Evolutionary conservation across 2,888 invertebrate genomes (phyloP).

Genomic region (Thumatha senex): DNA sequence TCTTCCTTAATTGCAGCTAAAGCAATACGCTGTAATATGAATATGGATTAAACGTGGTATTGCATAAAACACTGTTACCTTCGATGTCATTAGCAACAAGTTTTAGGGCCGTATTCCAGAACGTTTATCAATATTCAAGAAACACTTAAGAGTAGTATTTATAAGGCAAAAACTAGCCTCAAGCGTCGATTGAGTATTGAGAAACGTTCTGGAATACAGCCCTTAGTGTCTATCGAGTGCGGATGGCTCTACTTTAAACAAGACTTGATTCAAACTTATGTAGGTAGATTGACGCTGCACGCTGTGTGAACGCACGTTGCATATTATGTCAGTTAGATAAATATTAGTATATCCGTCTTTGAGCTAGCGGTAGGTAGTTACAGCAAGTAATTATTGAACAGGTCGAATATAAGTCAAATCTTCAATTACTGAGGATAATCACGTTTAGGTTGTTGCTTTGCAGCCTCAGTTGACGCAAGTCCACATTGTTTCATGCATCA

Average conservation of each 20-base stretch:
- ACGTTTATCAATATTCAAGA: too few relatives aligned
- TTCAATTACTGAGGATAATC: constrained; percentile 51
- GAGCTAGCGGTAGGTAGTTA: constrained; percentile 8
- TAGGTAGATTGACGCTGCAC: constrained; percentile 12
- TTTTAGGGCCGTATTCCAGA: not conserved
- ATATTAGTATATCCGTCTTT: constrained; percentile 13
- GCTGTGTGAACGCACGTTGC: constrained; percentile 10
- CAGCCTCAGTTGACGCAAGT: constrained; percentile 46
- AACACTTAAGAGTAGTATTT: too few relatives aligned
- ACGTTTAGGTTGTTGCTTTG: constrained; percentile 33
- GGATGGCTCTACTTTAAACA: constrained; percentile 5
- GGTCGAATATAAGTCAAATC: constrained; percentile 54
- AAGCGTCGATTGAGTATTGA: too few relatives aligned
- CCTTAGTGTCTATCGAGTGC: constrained; percentile 13
- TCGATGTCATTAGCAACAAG: constrained; percentile 28
- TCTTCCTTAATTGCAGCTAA: too few relatives aligned
- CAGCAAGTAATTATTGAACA: constrained; percentile 35
- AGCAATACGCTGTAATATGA: too few relatives aligned
- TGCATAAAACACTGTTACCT: constrained; percentile 13
- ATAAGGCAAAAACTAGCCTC: too few relatives aligned
- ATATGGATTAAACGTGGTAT: constrained; percentile 9
- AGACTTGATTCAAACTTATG: constrained; percentile 13
- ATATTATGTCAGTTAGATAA: constrained; percentile 27
- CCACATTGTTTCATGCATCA: constrained; percentile 54
- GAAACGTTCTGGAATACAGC: too few relatives aligned